A percentile compares a stretch with the other conserved stretches of the same genome.
phyloP scores from a whole-genome alignment of 2,113 vertebrate genomes.

The Mormoops blainvillei region DNA sequence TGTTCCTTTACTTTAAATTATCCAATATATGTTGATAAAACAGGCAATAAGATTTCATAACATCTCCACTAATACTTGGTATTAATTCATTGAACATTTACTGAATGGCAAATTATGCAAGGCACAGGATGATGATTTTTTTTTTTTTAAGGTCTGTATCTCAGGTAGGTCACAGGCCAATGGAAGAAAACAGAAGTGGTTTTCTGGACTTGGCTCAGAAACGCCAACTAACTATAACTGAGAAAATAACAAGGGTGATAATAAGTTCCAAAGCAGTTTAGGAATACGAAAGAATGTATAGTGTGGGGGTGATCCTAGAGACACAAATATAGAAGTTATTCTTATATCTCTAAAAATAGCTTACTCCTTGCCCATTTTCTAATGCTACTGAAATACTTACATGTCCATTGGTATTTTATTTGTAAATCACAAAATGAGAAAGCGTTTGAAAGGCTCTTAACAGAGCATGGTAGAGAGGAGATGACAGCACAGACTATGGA shows the following conservation, averaged over 20 bases:
- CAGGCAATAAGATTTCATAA: not conserved
- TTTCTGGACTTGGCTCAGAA: not conserved
- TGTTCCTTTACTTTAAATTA: not conserved
- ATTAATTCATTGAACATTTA: not conserved
- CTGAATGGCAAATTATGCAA: not conserved
- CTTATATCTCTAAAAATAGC: constrained; percentile 14
- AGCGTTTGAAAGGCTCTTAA: not conserved
- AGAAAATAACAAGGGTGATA: constrained; percentile 10
- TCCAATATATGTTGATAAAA: not conserved
- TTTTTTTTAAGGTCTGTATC: not conserved
- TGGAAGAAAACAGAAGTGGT: not conserved
- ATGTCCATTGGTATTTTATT: constrained; percentile 1
- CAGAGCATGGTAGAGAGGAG: not conserved
- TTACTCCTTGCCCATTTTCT: not conserved
- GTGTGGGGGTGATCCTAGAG: not conserved
- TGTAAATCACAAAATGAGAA: not conserved
- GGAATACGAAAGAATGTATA: not conserved
- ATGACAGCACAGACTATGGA: not conserved
- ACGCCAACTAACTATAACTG: not conserved
- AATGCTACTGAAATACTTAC: not conserved
- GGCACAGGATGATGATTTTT: not conserved
- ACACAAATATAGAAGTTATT: not conserved
- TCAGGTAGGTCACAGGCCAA: constrained; percentile 1
- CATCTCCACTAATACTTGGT: not conserved
- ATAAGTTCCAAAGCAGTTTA: not conserved